Conservation (phyloP, 2,888 invertebrate species). For the Chalcis sispes region DNA sequence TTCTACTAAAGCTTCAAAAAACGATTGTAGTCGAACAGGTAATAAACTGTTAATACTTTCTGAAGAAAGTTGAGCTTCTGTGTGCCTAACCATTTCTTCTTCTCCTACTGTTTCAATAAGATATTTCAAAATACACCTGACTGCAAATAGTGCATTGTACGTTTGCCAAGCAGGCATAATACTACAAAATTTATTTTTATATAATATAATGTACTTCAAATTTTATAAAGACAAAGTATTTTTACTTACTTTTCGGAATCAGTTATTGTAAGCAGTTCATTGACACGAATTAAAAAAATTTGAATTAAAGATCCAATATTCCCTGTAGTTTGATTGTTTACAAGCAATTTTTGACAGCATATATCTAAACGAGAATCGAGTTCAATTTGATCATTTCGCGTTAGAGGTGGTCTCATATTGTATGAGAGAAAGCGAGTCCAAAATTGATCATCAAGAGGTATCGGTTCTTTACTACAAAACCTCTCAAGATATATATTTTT, state of each 20-base stretch:
- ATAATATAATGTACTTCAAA: slow-evolving; percentile 1
- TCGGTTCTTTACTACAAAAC: slow-evolving; percentile 88
- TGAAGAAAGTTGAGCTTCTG: slow-evolving; percentile 80
- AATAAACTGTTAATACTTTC: slow-evolving; percentile 61
- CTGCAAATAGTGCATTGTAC: slow-evolving; percentile 93
- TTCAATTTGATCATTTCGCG: slow-evolving; percentile 80
- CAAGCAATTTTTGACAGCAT: slow-evolving; percentile 85
- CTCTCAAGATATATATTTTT: slow-evolving; percentile 87
- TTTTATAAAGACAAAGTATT: background rate
- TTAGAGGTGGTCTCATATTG: slow-evolving; percentile 88
- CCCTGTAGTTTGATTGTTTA: slow-evolving; percentile 91
- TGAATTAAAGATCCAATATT: slow-evolving; percentile 93
- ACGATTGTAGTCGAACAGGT: slow-evolving; percentile 80
- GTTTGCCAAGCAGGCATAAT: slow-evolving; percentile 94
- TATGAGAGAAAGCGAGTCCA: slow-evolving; percentile 97
- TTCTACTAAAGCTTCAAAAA: slow-evolving; percentile 87
- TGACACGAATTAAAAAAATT: slow-evolving; percentile 88
- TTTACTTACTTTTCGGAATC: slow-evolving; percentile 90
- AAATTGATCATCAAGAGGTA: slow-evolving; percentile 91
- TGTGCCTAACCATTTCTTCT: slow-evolving; percentile 89
- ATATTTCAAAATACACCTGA: slow-evolving; percentile 90
- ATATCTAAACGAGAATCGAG: slow-evolving; percentile 88
- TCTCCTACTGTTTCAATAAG: slow-evolving; percentile 94
- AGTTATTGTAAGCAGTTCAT: slow-evolving; percentile 89
- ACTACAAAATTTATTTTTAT: slow-evolving; percentile 76